Conservation (phyloP, 2,888 invertebrate species). For the Aspidiotus rigidus region DNA sequence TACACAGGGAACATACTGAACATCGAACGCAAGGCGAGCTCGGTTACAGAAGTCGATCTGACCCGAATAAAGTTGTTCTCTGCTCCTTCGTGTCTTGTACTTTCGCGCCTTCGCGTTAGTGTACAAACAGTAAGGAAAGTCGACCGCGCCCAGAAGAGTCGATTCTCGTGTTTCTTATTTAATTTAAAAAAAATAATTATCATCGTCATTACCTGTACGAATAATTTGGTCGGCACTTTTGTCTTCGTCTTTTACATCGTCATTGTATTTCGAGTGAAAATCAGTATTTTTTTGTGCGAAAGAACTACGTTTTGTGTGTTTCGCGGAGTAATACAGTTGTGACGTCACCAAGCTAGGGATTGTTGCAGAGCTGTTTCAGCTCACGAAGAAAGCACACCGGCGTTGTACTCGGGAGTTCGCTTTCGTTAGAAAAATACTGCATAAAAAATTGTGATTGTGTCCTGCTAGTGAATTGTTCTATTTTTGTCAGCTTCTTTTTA, state of each 20-base stretch:
- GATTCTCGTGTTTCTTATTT: conserved; percentile 23
- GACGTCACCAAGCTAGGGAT: conserved; percentile 29
- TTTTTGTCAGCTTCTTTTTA: conserved; percentile 4
- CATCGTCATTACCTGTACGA: background rate
- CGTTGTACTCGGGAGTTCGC: conserved; percentile 25
- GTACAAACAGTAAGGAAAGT: conserved; percentile 13
- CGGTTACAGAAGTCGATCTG: conserved; percentile 12
- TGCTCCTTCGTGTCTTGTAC: conserved; percentile 5
- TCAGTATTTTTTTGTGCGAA: too few species aligned
- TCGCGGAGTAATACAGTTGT: conserved; percentile 30
- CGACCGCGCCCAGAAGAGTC: conserved; percentile 26
- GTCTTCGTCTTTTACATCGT: too few species aligned
- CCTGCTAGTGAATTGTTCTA: conserved; percentile 25
- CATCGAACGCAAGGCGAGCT: conserved; percentile 18
- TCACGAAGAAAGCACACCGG: conserved; percentile 31
- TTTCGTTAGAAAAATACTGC: conserved; percentile 17
- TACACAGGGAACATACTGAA: conserved; percentile 18
- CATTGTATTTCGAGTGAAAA: too few species aligned
- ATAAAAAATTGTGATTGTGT: background rate
- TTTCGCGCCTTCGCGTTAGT: conserved; percentile 13
- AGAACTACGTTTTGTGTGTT: conserved; percentile 21
- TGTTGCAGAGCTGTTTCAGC: conserved; percentile 31
- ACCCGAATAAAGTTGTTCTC: conserved; percentile 29
- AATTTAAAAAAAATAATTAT: background rate
- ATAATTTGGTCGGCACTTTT: too few species aligned